Base-by-base conservation (phyloP, 2,888 invertebrate genomes). In the Nomada ferruginata region DNA sequence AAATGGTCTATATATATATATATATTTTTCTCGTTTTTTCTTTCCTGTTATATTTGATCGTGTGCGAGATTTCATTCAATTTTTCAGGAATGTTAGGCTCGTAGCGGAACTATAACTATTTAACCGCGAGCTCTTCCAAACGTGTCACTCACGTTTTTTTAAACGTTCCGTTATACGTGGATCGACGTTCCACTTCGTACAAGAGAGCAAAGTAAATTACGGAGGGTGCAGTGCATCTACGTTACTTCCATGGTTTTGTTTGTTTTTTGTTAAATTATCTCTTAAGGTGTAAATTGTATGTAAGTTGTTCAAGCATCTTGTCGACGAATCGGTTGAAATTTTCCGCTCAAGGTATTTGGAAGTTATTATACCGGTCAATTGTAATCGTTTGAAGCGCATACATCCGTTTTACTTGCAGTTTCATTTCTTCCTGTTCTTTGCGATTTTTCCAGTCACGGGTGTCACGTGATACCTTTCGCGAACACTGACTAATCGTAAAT, bases 401-500 rank as follows among this genome's bases (percentile, higher is more conserved):
- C n/a, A 0, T 36, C 0, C 29, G 26, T n/a, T 15, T 2, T 52
- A 26, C 15, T 15, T 2, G 1, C 18, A 36, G 18, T 42, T 18
- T 42, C 42, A 23, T 20, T 11, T n/a, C 23, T 11, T 44, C 15
- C 23, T 69, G 42, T 18, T 42, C 42, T 65, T 20, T 26, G 5
- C 36, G 20, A 53, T 68, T 42, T 15, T 68, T 36, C 36, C 36
- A 53, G 18, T 23, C 55, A 23, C 13, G 36, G 3, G 15, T 53
- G 13, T 53, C 13, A 23, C 64, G 47, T 23, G 20, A 20, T 29
- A 59, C n/a, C n/a, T 29, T 23, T 26, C n/a, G 7, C 15, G 59
- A 60, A 59, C n/a, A 36, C 47, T 57, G 26, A 59, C 10, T 59
- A 47, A 29, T 47, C 42, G 26, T 36, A 57, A 59, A 69, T 69